Percentiles rank a stretch among this genome's conserved stretches.
These are phyloP conservation scores for Cremastinae sp. DNA, from an alignment of 2,888 invertebrate genomes.

Conservation along the genomic window DNA sequence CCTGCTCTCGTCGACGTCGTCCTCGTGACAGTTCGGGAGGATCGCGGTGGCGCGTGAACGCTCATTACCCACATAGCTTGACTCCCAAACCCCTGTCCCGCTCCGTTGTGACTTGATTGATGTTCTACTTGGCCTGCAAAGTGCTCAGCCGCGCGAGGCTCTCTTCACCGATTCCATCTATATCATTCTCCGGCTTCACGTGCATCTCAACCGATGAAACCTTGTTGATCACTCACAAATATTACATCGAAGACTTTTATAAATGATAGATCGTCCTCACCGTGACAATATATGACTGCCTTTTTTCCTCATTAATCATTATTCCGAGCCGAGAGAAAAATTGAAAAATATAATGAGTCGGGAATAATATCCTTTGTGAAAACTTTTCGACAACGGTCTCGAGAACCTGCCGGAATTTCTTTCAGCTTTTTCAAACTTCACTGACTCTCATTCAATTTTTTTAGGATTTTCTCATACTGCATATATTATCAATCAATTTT, in stretches of 20 bases:
- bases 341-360: not conserved
- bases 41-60: slow-evolving; percentile 49
- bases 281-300: slow-evolving; percentile 8
- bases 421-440: no score
- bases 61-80: slow-evolving; percentile 59
- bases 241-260: slow-evolving; percentile 31
- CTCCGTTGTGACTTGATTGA: slow-evolving; percentile 54
- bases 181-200: slow-evolving; percentile 23
- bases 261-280: slow-evolving; percentile 40
- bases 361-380: no score
- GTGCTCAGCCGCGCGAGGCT: slow-evolving; percentile 56
- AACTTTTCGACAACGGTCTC: no score
- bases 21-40: slow-evolving; percentile 52
- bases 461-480: no score
- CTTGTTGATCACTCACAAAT: slow-evolving; percentile 53
- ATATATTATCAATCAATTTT: no score
- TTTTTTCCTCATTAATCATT: slow-evolving; percentile 24
- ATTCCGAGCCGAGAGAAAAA: slow-evolving; percentile 5
- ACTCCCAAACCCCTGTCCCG: slow-evolving; percentile 21
- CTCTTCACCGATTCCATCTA: not conserved
- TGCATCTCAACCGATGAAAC: slow-evolving; percentile 32
- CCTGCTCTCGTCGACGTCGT: slow-evolving; percentile 32
- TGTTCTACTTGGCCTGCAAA: slow-evolving; percentile 60
- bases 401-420: no score
- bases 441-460: no score